Percentiles rank a stretch among this genome's conserved stretches.
These are phyloP conservation scores for Octonoba sinensis DNA, from an alignment of 2,888 invertebrate species.

Conservation along the genomic window DNA sequence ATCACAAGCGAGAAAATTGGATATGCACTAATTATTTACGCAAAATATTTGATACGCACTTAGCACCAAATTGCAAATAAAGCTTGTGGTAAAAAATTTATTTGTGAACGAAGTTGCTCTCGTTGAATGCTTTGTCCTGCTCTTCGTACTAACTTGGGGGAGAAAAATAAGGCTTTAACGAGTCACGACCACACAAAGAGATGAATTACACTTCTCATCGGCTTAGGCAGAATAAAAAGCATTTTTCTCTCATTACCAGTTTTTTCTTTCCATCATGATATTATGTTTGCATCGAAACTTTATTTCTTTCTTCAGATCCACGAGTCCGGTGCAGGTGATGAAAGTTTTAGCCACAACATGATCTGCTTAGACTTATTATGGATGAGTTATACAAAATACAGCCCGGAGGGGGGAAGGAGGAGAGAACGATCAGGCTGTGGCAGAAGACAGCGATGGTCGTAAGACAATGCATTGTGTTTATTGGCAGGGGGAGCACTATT, in stretches of 20 bases:
- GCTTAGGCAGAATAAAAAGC: conserved; percentile 38
- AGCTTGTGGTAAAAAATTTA: too few species aligned
- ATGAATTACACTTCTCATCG: conserved; percentile 39
- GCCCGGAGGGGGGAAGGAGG: too few species aligned
- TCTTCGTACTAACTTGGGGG: background rate
- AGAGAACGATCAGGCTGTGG: too few species aligned
- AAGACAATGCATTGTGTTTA: too few species aligned
- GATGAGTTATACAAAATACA: conserved; percentile 5
- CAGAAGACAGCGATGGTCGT: too few species aligned
- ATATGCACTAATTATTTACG: too few species aligned
- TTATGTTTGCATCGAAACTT: conserved; percentile 6
- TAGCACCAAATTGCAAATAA: too few species aligned
- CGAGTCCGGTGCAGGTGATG: conserved; percentile 15
- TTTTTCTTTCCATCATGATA: conserved; percentile 8
- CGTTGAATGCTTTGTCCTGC: conserved; percentile 26
- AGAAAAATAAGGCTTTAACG: conserved; percentile 44
- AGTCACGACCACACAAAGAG: conserved; percentile 49
- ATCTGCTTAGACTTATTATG: conserved; percentile 7
- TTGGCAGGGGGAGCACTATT: too few species aligned
- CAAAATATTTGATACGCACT: too few species aligned
- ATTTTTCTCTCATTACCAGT: conserved; percentile 20
- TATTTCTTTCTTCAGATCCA: conserved; percentile 2
- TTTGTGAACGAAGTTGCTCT: too few species aligned
- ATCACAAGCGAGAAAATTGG: too few species aligned
- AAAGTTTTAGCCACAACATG: conserved; percentile 10